These are phyloP conservation scores for Drosophila pseudoananassae DNA, from an alignment of 1,140 invertebrate genomes.

Conservation along the genomic window DNA sequence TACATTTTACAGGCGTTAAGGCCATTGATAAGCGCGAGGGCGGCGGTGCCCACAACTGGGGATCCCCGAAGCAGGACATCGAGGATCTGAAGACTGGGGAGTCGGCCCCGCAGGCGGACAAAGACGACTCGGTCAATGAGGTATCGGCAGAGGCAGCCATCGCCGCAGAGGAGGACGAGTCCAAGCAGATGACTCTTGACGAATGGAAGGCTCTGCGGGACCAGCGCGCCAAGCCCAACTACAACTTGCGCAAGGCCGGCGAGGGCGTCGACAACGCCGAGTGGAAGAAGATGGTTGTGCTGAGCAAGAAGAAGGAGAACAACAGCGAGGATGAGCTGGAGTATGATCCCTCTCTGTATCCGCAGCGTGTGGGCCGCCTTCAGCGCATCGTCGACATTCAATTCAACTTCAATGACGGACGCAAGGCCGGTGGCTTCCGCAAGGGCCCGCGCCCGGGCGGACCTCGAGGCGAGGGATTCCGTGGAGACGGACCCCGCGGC, in stretches of 20 bases:
- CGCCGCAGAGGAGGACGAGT: slow-evolving; percentile 87
- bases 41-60: slow-evolving; percentile 97
- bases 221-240: slow-evolving; percentile 91
- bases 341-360: slow-evolving; percentile 92
- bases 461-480: slow-evolving; percentile 85
- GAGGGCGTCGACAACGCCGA: slow-evolving; percentile 95
- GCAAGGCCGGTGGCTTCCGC: slow-evolving; percentile 87
- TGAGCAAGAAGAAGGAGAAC: slow-evolving; percentile 85
- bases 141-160: slow-evolving; percentile 84
- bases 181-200: slow-evolving; percentile 92
- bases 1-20: slow-evolving; percentile 89
- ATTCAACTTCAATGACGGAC: slow-evolving; percentile 93
- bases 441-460: slow-evolving; percentile 85
- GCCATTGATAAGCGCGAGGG: slow-evolving; percentile 97
- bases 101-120: slow-evolving; percentile 77
- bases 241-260: slow-evolving; percentile 95
- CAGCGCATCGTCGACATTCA: slow-evolving; percentile 95
- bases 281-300: slow-evolving; percentile 94
- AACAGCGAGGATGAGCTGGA: slow-evolving; percentile 87
- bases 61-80: slow-evolving; percentile 95
- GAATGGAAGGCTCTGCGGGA: slow-evolving; percentile 93
- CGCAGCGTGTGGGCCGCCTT: slow-evolving; percentile 93
- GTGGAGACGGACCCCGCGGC: slow-evolving; percentile 22
- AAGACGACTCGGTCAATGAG: slow-evolving; percentile 84
- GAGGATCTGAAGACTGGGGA: slow-evolving; percentile 87